These are phyloP conservation scores for Paramormyrops hopkinsi DNA, from an alignment of 2,797 vertebrate species.

Conservation along the genomic window DNA sequence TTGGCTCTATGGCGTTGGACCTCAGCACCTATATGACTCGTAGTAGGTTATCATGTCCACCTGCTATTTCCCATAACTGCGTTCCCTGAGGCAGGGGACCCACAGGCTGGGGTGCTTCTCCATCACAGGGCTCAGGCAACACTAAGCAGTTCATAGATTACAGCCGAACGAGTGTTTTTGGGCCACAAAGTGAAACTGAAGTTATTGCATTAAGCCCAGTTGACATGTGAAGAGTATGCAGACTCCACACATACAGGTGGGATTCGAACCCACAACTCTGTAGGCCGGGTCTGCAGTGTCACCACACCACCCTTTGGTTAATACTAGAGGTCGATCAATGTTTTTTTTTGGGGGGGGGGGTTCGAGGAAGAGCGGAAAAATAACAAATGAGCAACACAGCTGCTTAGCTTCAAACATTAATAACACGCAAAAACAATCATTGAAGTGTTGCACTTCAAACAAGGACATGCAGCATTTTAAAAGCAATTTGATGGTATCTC, in stretches of 20 bases:
- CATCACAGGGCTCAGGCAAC: background rate
- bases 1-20: background rate
- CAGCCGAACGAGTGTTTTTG: background rate
- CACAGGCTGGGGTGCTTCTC: background rate
- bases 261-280: background rate
- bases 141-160: background rate
- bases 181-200: background rate
- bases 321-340: background rate
- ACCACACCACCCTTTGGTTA: background rate
- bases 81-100: background rate
- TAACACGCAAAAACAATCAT: background rate
- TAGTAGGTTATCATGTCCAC: background rate
- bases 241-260: background rate
- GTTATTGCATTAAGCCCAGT: background rate
- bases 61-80: background rate
- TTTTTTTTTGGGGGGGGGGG: background rate
- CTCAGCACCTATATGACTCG: background rate
- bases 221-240: background rate
- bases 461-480: background rate
- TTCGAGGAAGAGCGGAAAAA: background rate
- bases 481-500: background rate
- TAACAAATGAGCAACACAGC: background rate
- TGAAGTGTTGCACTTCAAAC: background rate
- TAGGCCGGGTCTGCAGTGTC: background rate
- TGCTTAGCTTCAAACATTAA: background rate